A percentile compares a stretch with the other conserved stretches of the same genome.
These are phyloP conservation scores for Zaprionus obscuricornis DNA, from an alignment of 2,888 invertebrate genomes.

Conservation along the genomic window DNA sequence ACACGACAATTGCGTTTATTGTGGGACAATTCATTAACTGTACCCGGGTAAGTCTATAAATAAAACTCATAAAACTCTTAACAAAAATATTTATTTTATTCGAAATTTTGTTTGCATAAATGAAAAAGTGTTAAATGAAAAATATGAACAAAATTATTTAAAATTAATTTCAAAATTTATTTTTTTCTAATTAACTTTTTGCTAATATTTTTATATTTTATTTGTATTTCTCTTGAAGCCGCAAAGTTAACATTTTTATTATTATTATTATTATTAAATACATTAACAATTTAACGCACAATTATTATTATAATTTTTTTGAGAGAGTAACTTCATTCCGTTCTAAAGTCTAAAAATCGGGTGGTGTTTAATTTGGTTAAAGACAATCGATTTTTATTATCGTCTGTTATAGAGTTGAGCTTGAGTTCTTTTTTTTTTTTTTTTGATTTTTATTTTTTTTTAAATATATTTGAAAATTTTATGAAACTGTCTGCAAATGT, in stretches of 20 bases:
- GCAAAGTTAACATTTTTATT: constrained; percentile 61
- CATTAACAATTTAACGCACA: constrained; percentile 66
- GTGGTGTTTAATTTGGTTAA: constrained; percentile 39
- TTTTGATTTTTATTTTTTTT: background rate
- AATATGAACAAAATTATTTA: constrained; percentile 8
- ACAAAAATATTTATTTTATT: constrained; percentile 79
- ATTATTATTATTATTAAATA: constrained; percentile 24
- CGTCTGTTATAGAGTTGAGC: constrained; percentile 24
- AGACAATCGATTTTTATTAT: constrained; percentile 28
- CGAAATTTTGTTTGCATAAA: constrained; percentile 52
- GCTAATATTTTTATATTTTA: constrained; percentile 35
- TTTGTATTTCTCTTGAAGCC: constrained; percentile 64
- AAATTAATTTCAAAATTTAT: constrained; percentile 1
- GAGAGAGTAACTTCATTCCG: constrained; percentile 52
- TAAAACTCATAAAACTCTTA: constrained; percentile 26
- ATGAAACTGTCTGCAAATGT: no score
- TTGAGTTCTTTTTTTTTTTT: no score
- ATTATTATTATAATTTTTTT: constrained; percentile 39
- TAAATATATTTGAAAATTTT: no score
- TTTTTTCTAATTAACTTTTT: constrained; percentile 45
- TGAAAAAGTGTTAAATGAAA: constrained; percentile 13
- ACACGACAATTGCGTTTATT: constrained; percentile 94
- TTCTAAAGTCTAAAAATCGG: constrained; percentile 47
- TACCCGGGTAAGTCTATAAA: constrained; percentile 91
- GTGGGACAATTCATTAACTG: constrained; percentile 91